Base-by-base conservation (phyloP, 35 echinoderm and acorn worm genomes). In the Anneissia japonica region DNA sequence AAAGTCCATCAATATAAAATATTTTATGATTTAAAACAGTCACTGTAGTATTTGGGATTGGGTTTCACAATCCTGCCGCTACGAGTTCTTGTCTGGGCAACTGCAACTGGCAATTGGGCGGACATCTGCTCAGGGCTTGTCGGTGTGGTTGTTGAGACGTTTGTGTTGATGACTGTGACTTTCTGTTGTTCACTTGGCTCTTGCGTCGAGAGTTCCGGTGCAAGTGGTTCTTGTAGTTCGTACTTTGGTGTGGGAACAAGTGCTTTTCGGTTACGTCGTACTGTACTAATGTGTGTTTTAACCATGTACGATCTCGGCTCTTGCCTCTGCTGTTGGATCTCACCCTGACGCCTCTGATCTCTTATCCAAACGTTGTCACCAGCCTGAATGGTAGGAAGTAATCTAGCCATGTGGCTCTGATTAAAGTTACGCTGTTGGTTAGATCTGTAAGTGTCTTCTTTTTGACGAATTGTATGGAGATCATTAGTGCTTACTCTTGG, bases 281-380 rank as follows among this genome's bases (percentile, higher is more conserved):
- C 34, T 46, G 28, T 86, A 4, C 84, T 35, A 46, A 39, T 38
- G 0, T 16, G 75, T 16, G 74, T 46, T 46, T 87, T 9, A 0
- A 79, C 39, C 5, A 46, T 28, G 85, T 32, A 79, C 28, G 85
- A 43, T 30, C 75, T 32, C 1, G 85, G 35, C 12, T 35, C 46
- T 79, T 7, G n/a, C 4, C 1, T 37, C 46, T 16, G 75, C 23
- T 23, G 11, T 33, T 79, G 0, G 26, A 82, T 55, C 30, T 30
- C 37, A 26, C 78, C 80, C 26, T 45, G 38, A 40, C 12, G 46
- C 31, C 72, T 0, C 30, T 86, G 55, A 30, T 6, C 79, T 26
- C 81, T 89, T 31, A 89, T 55, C 64, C 80, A 89, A 3, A 89
- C 46, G 0, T 41, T 74, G 0, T 89, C 87, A 31, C 56, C 80